A percentile compares a stretch with the other conserved stretches of the same genome.
These are phyloP conservation scores for Antennarius striatus DNA, from an alignment of 2,113 vertebrate genomes.

Conservation along the genomic window DNA sequence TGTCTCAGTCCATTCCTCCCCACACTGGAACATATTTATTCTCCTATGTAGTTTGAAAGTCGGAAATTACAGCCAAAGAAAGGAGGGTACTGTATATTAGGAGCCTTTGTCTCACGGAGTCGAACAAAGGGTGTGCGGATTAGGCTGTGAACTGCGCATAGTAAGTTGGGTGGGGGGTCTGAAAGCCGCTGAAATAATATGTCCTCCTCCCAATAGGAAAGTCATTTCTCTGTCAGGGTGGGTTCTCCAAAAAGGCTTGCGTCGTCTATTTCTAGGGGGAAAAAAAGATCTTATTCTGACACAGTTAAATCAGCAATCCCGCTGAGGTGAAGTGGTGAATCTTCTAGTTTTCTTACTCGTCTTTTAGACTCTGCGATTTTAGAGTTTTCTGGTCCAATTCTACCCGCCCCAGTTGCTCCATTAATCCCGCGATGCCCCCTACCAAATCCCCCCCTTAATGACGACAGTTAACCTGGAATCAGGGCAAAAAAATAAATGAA, in stretches of 20 bases:
- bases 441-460: constrained; percentile 55
- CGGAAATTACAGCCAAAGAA: constrained; percentile 3
- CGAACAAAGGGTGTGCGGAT: constrained; percentile 53
- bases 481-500: constrained; percentile 37
- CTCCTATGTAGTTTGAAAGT: constrained; percentile 31
- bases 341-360: constrained; percentile 7
- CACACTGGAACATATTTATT: constrained; percentile 37
- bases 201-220: constrained; percentile 48
- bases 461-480: constrained; percentile 68
- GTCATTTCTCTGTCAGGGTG: constrained; percentile 62
- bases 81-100: constrained; percentile 21
- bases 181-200: constrained; percentile 55
- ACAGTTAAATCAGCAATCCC: constrained; percentile 57
- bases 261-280: constrained; percentile 38
- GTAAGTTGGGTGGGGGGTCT: constrained; percentile 51
- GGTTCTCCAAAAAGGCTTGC: constrained; percentile 45
- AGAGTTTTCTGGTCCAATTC: constrained; percentile 31
- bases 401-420: constrained; percentile 37
- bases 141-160: constrained; percentile 44
- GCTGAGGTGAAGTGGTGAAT: constrained; percentile 47
- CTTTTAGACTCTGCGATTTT: constrained; percentile 20
- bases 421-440: constrained; percentile 38
- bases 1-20: constrained; percentile 41
- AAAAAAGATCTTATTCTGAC: constrained; percentile 54
- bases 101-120: constrained; percentile 44